Base-by-base conservation (phyloP, 2,113 vertebrate genomes). In the Melanerpes formicivorus region DNA sequence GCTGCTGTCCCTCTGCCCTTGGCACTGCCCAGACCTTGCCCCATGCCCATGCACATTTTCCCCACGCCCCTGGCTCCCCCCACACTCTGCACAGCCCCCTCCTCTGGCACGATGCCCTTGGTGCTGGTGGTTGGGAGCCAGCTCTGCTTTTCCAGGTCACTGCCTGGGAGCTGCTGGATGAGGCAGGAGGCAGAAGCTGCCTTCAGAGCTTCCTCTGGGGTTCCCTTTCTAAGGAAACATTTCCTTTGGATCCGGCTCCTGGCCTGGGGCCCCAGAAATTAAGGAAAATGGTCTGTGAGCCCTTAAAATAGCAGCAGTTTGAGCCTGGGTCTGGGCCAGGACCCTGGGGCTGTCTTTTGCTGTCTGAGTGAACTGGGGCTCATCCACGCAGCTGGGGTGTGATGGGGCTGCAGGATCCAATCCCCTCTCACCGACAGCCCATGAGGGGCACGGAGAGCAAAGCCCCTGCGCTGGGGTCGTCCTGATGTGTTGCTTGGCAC, bases 281-380 rank as follows among this genome's bases (percentile, higher is more conserved):
- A 67, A 89, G 92, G 92, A 92, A 88, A 90, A 84, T 60, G 11
- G 65, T 71, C 88, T 73, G 65, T 2, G 6, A 93, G 69, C 17
- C 32, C 93, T 94, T 93, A 91, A 90, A 95, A 96, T 95, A 96
- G 90, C 75, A 87, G 84, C 48, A 42, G 74, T 78, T 94, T 71
- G 79, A 55, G 75, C 11, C 82, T 91, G 95, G 94, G 90, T 14
- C 73, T 13, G 74, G 48, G 87, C 94, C 96, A 94, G 84, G 76
- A 5, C 86, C 58, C 80, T 8, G 59, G 82, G 69, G 90, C 70
- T 83, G 89, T 70, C 73, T 81, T 30, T 78, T 59, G 60, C 71
- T 29, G 66, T 69, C 84, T 10, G 50, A 54, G 50, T 8, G 7
- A 64, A 64, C 70, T 2, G 80, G 19, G 44, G 3, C 90, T 17